These are phyloP conservation scores for Boulengeromyrus knoepffleri DNA, from an alignment of 2,113 vertebrate species.

Conservation along the genomic window DNA sequence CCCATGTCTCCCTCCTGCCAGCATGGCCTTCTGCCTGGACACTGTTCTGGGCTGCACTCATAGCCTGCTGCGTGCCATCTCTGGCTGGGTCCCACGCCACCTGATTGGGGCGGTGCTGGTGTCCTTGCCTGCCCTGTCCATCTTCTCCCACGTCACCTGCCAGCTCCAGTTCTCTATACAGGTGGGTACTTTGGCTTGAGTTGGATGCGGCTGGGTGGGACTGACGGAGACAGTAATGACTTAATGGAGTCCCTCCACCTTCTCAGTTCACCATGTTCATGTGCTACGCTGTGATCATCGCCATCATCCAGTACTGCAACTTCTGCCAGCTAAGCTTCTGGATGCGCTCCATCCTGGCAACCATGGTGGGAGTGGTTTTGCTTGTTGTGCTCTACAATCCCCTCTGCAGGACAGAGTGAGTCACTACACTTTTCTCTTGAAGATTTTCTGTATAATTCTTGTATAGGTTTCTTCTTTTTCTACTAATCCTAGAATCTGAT, in stretches of 20 bases:
- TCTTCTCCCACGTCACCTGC: slow-evolving; percentile 82
- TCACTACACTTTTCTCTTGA: not conserved
- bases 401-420: slow-evolving; percentile 51
- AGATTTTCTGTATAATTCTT: not conserved
- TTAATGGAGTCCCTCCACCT: slow-evolving; percentile 21
- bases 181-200: slow-evolving; percentile 38
- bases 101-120: slow-evolving; percentile 84
- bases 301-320: slow-evolving; percentile 95
- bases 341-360: slow-evolving; percentile 89
- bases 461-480: not conserved
- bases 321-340: slow-evolving; percentile 99
- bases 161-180: slow-evolving; percentile 58
- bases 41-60: slow-evolving; percentile 78
- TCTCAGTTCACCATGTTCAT: slow-evolving; percentile 79
- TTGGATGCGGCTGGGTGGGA: not conserved
- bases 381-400: slow-evolving; percentile 77
- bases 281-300: slow-evolving; percentile 81
- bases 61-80: slow-evolving; percentile 73
- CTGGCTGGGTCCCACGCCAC: slow-evolving; percentile 88
- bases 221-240: not conserved
- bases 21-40: slow-evolving; percentile 90
- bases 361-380: slow-evolving; percentile 70
- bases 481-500: not conserved
- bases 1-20: slow-evolving; percentile 35
- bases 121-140: slow-evolving; percentile 84